These are phyloP conservation scores for Artibeus jamaicensis DNA, from an alignment of 2,797 vertebrate species.

Conservation along the genomic window DNA sequence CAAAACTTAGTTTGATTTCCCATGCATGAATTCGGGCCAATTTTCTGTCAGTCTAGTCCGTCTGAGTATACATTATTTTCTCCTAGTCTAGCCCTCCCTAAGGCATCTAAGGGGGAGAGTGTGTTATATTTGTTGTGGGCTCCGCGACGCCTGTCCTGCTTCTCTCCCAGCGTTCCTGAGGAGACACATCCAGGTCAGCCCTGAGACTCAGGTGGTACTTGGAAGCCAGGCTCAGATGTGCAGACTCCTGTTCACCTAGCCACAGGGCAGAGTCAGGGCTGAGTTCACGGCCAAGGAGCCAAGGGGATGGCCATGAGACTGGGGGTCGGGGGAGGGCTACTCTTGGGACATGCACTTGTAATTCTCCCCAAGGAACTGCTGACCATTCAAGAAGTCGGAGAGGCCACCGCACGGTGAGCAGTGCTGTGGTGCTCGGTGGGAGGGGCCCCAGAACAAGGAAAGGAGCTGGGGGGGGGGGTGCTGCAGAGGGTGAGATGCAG, in stretches of 20 bases:
- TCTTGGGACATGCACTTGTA: background rate
- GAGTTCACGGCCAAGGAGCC: background rate
- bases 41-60: background rate
- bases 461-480: background rate
- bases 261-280: background rate
- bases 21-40: background rate
- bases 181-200: background rate
- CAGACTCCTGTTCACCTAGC: background rate
- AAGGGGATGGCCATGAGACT: background rate
- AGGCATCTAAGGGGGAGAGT: background rate
- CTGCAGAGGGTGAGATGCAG: accelerated
- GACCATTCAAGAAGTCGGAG: background rate
- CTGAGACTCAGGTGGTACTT: accelerated
- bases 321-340: background rate
- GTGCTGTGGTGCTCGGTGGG: background rate
- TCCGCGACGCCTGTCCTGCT: background rate
- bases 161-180: background rate
- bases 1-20: background rate
- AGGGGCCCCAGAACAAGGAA: background rate
- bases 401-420: background rate
- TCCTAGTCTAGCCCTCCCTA: background rate
- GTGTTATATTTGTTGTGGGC: background rate
- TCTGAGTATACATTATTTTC: background rate
- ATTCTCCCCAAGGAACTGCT: background rate
- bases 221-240: no score